phyloP scores from a whole-genome alignment of 2,113 vertebrate genomes.

The Notothenia coriiceps region DNA sequence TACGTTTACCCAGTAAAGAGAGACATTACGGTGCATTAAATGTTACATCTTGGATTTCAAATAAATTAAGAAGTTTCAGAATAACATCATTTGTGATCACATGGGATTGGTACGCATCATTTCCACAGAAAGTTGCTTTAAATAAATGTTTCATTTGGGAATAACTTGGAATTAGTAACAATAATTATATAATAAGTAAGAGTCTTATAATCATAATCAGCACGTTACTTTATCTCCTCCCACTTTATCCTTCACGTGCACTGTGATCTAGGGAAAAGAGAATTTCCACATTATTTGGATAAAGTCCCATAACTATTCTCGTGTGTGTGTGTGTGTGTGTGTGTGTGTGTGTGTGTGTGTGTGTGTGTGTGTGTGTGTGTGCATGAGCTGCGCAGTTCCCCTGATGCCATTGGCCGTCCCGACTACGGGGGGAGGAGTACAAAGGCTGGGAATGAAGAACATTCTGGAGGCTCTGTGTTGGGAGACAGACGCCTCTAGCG shows the following conservation, averaged over 20 bases:
- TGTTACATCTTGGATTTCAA: background rate
- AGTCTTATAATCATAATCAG: background rate
- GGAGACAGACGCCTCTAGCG: no score
- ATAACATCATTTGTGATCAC: background rate
- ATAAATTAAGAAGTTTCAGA: background rate
- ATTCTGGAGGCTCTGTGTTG: no score
- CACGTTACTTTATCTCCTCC: background rate
- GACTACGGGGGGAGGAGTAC: no score
- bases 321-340: background rate
- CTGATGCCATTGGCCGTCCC: no score
- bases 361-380: background rate
- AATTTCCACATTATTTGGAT: background rate
- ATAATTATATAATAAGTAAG: background rate
- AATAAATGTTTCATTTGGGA: background rate
- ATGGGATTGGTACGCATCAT: background rate
- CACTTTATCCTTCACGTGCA: background rate
- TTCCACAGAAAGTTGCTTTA: background rate
- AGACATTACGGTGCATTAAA: background rate
- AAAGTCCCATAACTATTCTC: background rate
- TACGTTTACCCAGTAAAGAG: background rate
- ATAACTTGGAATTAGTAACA: background rate
- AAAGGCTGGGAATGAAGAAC: no score
- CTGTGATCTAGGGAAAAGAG: background rate
- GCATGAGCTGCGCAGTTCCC: no score
- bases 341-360: conserved; percentile 1